phyloP scores from a whole-genome alignment of 2,888 invertebrate species.

The Metallyticus violacea region DNA sequence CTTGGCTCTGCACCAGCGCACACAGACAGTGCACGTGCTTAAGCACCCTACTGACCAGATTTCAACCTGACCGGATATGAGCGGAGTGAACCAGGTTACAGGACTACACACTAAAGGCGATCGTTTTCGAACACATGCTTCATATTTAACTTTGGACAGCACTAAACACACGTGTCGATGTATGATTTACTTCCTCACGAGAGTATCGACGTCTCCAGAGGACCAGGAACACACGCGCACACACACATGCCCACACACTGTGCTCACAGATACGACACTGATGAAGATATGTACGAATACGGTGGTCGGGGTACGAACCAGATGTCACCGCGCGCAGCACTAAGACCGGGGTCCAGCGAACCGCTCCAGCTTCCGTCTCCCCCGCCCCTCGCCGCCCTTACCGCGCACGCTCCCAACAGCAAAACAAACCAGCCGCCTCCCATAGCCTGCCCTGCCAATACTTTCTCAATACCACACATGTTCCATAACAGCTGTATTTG shows the following conservation, averaged over 20 bases:
- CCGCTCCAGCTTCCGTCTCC: conserved; percentile 10
- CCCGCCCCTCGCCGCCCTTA: neutral
- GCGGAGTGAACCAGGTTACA: neutral
- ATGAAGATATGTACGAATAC: neutral
- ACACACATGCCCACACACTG: neutral
- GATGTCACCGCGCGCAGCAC: neutral
- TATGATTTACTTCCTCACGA: neutral
- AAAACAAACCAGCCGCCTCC: neutral
- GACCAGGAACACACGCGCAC: neutral
- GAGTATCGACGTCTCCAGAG: neutral
- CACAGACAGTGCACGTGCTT: neutral
- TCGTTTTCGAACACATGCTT: neutral
- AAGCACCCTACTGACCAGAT: neutral
- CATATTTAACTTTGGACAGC: neutral
- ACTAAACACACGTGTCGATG: neutral
- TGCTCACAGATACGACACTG: neutral
- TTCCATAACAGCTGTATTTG: neutral
- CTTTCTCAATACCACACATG: neutral
- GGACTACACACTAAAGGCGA: too few relatives aligned
- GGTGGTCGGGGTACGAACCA: neutral
- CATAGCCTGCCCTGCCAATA: neutral
- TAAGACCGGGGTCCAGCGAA: neutral
- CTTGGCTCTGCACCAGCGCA: conserved; percentile 40
- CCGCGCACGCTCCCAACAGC: neutral
- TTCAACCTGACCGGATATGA: neutral